Conservation (phyloP, 2,888 invertebrate species). For the Ormyrus pomaceus region DNA sequence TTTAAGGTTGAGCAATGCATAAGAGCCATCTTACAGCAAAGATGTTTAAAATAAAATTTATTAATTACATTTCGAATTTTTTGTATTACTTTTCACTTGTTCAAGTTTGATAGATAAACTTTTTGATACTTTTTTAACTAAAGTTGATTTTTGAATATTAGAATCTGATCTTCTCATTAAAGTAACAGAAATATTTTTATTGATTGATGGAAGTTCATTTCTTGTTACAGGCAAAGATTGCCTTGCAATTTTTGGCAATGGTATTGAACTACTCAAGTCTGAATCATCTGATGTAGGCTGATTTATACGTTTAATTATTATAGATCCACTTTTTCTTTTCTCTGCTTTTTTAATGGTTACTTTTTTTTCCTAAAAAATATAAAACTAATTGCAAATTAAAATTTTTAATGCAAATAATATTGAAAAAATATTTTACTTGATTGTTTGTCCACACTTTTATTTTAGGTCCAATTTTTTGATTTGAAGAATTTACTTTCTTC, state of each 20-base stretch:
- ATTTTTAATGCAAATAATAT: background rate
- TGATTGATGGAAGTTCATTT: background rate
- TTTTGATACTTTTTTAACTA: background rate
- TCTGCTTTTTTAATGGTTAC: background rate
- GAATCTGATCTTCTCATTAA: background rate
- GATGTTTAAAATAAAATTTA: background rate
- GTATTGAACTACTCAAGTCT: constrained; percentile 13
- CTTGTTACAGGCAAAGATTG: constrained; percentile 14
- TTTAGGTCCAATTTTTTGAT: background rate
- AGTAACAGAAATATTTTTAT: constrained; percentile 4
- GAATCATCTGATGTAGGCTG: background rate
- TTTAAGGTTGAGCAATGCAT: no score
- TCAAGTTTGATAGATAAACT: background rate
- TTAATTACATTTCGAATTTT: constrained; percentile 15
- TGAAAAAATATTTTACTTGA: background rate
- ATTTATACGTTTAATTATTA: constrained; percentile 6
- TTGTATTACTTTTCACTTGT: background rate
- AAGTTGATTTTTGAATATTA: background rate
- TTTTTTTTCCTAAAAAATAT: constrained; percentile 11
- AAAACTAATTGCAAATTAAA: constrained; percentile 4
- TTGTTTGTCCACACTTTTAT: no score
- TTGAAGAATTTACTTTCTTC: background rate
- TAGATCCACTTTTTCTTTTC: background rate
- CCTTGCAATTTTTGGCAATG: constrained; percentile 26
- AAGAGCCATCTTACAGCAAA: no score